Percentiles rank a stretch among this genome's conserved stretches.
Conservation (phyloP, 1,140 invertebrate species). For the Brachionus paranguensis region DNA sequence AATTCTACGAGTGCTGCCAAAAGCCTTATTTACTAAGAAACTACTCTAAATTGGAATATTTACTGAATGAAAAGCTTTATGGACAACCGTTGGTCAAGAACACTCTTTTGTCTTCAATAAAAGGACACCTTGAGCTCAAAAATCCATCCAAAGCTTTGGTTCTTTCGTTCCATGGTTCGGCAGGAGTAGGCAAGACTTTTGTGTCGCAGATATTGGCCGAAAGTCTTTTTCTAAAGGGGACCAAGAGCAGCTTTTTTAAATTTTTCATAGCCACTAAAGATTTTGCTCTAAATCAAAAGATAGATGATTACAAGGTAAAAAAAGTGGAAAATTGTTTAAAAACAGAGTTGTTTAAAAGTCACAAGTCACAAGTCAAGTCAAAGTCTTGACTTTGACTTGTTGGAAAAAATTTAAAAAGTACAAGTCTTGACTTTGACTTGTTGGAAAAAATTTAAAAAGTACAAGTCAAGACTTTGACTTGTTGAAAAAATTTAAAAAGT, state of each 20-base stretch:
- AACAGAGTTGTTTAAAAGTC: too few species aligned
- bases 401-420: too few species aligned
- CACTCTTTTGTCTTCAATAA: not conserved
- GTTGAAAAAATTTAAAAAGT: too few species aligned
- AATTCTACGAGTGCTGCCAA: constrained; percentile 25
- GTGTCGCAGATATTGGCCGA: constrained; percentile 71
- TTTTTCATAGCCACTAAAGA: constrained; percentile 71
- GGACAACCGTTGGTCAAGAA: constrained; percentile 11
- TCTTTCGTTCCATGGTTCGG: constrained; percentile 54
- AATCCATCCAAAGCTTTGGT: constrained; percentile 47
- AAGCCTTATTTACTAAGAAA: constrained; percentile 10
- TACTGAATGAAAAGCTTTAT: not conserved
- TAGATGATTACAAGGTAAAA: constrained; percentile 57
- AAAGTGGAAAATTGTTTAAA: not conserved
- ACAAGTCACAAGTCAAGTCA: too few species aligned
- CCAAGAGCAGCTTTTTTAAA: constrained; percentile 71
- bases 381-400: too few species aligned
- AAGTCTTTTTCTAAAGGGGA: constrained; percentile 67
- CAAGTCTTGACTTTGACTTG: too few species aligned
- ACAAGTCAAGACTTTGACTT: too few species aligned
- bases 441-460: too few species aligned
- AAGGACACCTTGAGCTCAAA: not conserved
- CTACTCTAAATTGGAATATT: not conserved
- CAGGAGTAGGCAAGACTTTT: constrained; percentile 73
- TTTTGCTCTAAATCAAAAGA: constrained; percentile 62